Evolutionary conservation across 2,797 vertebrate genomes (phyloP).

Genomic region (Epinephelus awoara): DNA sequence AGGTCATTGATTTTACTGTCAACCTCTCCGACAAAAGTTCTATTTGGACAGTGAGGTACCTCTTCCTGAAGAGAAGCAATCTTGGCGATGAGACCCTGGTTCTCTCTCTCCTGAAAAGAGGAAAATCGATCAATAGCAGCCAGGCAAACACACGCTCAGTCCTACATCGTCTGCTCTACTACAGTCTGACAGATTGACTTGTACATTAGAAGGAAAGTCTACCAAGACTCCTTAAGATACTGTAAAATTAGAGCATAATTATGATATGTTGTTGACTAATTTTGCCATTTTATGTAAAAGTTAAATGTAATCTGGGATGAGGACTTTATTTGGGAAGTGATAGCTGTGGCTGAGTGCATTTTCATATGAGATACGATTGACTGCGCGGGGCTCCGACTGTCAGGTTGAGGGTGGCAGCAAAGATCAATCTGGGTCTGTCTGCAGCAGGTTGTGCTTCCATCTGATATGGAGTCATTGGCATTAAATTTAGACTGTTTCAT

Average conservation of each 20-base stretch:
- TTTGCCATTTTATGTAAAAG: not conserved
- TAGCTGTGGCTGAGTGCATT: not conserved
- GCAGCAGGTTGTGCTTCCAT: no score
- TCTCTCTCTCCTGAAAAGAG: slow-evolving; percentile 89
- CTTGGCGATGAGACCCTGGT: slow-evolving; percentile 88
- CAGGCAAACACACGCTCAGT: not conserved
- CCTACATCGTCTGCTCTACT: not conserved
- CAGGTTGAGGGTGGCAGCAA: no score
- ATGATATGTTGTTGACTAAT: not conserved
- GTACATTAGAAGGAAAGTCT: not conserved
- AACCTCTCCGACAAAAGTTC: not conserved
- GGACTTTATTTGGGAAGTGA: no score
- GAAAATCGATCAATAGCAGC: not conserved
- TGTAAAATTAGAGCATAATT: no score
- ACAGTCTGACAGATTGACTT: not conserved
- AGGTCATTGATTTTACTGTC: not conserved
- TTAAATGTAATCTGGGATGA: not conserved
- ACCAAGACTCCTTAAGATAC: not conserved
- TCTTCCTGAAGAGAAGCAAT: slow-evolving; percentile 91
- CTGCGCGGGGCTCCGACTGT: no score
- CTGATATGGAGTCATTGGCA: no score
- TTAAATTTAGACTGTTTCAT: no score
- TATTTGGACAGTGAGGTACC: slow-evolving; percentile 77
- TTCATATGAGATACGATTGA: no score
- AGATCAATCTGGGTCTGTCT: no score